A percentile compares a stretch with the other conserved stretches of the same genome.
Evolutionary conservation across 1,140 invertebrate species (phyloP).

Genomic region (Dendroctonus ponderosae): DNA sequence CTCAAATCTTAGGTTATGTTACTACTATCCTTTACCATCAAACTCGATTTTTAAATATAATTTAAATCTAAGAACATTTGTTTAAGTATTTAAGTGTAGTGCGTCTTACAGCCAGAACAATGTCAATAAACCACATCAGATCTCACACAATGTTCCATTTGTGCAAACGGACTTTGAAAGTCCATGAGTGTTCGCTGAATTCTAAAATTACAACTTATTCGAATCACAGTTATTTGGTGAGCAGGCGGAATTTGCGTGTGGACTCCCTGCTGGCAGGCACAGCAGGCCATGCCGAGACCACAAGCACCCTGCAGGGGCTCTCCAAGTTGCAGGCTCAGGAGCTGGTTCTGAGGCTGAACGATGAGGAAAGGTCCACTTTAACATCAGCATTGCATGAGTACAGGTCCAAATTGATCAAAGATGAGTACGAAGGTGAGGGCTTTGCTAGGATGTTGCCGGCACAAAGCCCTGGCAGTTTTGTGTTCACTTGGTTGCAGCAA

Average conservation of each 20-base stretch:
- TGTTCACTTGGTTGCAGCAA: too few species aligned
- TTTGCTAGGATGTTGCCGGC: too few species aligned
- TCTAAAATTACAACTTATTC: constrained; percentile 35
- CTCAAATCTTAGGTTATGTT: too few species aligned
- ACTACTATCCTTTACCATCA: too few species aligned
- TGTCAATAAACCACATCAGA: constrained; percentile 17
- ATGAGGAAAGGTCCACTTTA: constrained; percentile 66
- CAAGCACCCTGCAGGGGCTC: constrained; percentile 53
- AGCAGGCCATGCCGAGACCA: constrained; percentile 47
- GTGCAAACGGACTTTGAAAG: constrained; percentile 27
- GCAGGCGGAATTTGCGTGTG: constrained; percentile 33
- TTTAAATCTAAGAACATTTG: too few species aligned
- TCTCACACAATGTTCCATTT: constrained; percentile 22
- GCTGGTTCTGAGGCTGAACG: constrained; percentile 64
- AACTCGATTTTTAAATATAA: too few species aligned
- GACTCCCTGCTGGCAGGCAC: constrained; percentile 36
- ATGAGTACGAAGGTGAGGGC: constrained; percentile 68
- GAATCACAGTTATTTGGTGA: constrained; percentile 18
- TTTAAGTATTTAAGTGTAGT: too few species aligned
- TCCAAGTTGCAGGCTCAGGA: constrained; percentile 69
- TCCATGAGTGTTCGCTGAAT: constrained; percentile 13
- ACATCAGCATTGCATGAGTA: constrained; percentile 66
- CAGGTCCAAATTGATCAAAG: constrained; percentile 68
- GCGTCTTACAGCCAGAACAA: background rate
- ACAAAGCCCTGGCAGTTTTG: too few species aligned